Conservation (phyloP, 2,113 vertebrate species). For the Spermophilus dauricus region DNA sequence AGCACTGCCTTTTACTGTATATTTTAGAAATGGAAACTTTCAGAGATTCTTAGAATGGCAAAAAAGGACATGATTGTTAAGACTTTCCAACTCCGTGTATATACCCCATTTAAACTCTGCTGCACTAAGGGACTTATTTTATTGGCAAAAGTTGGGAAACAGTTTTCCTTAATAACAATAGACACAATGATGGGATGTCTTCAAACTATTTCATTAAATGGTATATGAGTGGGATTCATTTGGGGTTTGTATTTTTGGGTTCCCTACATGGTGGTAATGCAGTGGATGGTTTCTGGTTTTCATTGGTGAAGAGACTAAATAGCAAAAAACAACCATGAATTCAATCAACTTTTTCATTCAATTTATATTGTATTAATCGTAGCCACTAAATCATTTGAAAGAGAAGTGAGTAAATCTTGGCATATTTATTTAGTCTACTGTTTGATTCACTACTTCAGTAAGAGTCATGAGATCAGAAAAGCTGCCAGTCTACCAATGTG, state of each 20-base stretch:
- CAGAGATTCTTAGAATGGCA: background rate
- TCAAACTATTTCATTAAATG: conserved; percentile 31
- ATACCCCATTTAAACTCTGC: background rate
- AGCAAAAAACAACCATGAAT: conserved; percentile 31
- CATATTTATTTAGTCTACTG: conserved; percentile 58
- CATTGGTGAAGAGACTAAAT: conserved; percentile 17
- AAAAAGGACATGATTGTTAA: conserved; percentile 47
- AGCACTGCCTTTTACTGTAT: background rate
- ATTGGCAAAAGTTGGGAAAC: background rate
- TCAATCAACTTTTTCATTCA: conserved; percentile 41
- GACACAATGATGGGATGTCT: background rate
- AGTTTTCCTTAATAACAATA: conserved; percentile 23
- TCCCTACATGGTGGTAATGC: background rate
- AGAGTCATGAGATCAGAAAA: background rate
- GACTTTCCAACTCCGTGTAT: background rate
- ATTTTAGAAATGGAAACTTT: conserved; percentile 38
- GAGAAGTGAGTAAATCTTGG: conserved; percentile 43
- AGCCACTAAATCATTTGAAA: conserved; percentile 45
- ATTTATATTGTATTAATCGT: conserved; percentile 70
- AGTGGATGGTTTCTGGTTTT: conserved; percentile 25
- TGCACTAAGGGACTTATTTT: conserved; percentile 19
- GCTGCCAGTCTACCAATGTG: background rate
- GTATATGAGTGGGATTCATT: background rate
- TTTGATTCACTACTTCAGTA: background rate
- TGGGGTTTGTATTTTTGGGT: background rate